Evolutionary conservation across 2,797 vertebrate species (phyloP), one percentile per base, ranked within the genome.

Genomic region (Crocidura indochinensis): DNA sequence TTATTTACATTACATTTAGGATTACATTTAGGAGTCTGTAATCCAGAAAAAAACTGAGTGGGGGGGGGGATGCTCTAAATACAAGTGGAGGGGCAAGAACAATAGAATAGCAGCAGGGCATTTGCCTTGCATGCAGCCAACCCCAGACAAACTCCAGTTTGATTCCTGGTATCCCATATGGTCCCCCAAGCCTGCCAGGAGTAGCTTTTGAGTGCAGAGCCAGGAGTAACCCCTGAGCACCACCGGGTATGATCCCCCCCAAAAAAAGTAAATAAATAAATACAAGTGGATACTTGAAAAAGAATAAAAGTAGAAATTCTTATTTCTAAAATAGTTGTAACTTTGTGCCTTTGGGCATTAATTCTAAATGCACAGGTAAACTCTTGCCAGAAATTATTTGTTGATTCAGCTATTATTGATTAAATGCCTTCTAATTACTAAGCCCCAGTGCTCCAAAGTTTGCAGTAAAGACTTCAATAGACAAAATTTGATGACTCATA

Each of bases 391-490:
- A 90, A 84, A 77, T 17, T 79, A 49, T 44, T 83, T 86, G 24
- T 81, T 81, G 74, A 89, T 69, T 77, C 65, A 78, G n/a, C 24
- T 7, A 72, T 24, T 75, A 90, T 78, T 51, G 51, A 49, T 60
- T 53, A 91, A 44, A 68, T 56, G 62, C 2, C 3, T 80, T 75
- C 44, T 64, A 68, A 20, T 6, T 71, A 75, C 47, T 31, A 82
- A 89, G 29, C 26, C 24, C 29, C 44, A 64, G 68, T 49, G 46
- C 22, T 14, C 64, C 56, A 11, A 76, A 17, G 2, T 75, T 72
- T 92, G 14, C 19, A 56, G 27, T 27, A 90, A 92, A 78, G 38
- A 94, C 73, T 46, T 17, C 88, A 4, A 65, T 1, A 85, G 65
- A 60, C 12, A 60, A 81, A 75, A 67, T n/a, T 10, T 27, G 1